Base-by-base conservation (phyloP, 30 jellyfish, hydroid and myxozoan species). In the Aurelia aurita region DNA sequence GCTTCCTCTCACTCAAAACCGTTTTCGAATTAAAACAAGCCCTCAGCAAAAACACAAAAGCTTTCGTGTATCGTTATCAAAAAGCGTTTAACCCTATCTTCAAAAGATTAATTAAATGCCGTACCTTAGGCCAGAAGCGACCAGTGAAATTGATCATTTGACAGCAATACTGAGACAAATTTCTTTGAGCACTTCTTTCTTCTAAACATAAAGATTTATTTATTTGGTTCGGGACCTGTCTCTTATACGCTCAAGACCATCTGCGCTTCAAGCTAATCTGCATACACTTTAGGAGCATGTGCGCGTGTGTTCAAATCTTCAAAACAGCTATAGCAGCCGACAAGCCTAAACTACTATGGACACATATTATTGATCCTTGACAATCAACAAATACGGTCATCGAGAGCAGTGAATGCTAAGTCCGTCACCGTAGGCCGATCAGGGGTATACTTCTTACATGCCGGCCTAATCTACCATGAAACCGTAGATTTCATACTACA, bases 321-420 rank as follows among this genome's bases (percentile, higher is more conserved):
- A 67, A 28, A 77, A 43, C 78, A 59, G 86, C 86, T 74, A 74
- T 77, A 77, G 89, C 79, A 77, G 79, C 89, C 89, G 82, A 67
- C 83, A 79, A 67, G 53, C 90, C 90, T 39, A 23, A 79, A 83
- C 82, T 64, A 83, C 82, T 64, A 79, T 79, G 90, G 90, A 51
- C 90, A 79, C 90, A 63, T 81, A 79, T 77, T 77, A 77, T 60
- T 77, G 67, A 55, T 55, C 67, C 67, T 55, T 22, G 67, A 19
- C 25, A 55, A 55, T 55, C 63, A 19, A 72, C 69, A 60, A 77
- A 77, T 54, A 60, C 25, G 60, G 79, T 29, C 54, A 61, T 61
- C 59, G 88, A 77, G 86, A 49, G 60, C 58, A 57, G 85, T 70
- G 28, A 53, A 73, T 74, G 15, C 29, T 44, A 74, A 74, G 60